phyloP scores from a whole-genome alignment of 2,888 invertebrate genomes.

The Eupithecia subumbrata region DNA sequence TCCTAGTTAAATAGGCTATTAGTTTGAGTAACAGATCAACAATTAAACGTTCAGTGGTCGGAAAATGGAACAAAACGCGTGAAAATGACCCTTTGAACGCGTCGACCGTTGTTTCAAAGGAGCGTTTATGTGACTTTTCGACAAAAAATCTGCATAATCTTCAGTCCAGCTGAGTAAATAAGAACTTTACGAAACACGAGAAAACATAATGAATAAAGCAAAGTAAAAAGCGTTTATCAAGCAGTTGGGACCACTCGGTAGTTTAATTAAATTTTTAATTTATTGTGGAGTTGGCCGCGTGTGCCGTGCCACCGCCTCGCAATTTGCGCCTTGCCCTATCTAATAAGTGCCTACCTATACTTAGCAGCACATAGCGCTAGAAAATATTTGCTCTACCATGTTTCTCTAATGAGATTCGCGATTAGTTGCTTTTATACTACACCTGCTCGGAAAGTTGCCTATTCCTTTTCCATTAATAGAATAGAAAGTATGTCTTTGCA shows the following conservation, averaged over 20 bases:
- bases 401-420: constrained; percentile 10
- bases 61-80: no score
- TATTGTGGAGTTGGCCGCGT: constrained; percentile 71
- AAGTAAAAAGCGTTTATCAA: constrained; percentile 72
- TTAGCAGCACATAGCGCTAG: constrained; percentile 5
- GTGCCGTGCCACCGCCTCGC: constrained; percentile 54
- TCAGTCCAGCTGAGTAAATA: background rate
- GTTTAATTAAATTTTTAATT: constrained; percentile 81
- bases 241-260: constrained; percentile 70
- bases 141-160: background rate
- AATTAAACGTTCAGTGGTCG: no score
- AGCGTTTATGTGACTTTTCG: background rate
- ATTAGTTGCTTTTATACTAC: background rate
- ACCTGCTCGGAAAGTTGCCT: no score
- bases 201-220: constrained; percentile 53
- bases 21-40: no score
- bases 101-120: no score
- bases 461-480: no score
- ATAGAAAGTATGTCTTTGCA: no score
- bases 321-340: constrained; percentile 58
- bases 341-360: constrained; percentile 30
- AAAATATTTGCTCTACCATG: constrained; percentile 13
- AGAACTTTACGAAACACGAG: background rate
- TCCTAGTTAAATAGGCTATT: no score
- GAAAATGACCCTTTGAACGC: no score